Base-by-base conservation (phyloP, 2,888 invertebrate species). In the Dryomyza anilis region DNA sequence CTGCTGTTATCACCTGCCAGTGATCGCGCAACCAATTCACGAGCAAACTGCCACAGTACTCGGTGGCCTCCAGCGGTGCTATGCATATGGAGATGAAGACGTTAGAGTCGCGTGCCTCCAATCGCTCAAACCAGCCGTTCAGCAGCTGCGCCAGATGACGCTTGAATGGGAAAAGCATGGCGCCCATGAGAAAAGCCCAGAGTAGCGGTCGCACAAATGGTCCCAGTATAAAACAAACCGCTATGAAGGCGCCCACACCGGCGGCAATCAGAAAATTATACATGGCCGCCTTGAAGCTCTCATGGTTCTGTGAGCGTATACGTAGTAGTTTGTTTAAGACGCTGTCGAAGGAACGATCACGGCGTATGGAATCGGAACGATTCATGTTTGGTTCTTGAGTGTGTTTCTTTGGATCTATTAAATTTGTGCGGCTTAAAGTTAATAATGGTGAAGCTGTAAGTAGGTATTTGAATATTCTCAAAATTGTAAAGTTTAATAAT, bases 131-230 rank as follows among this genome's bases (percentile, higher is more conserved):
- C 95, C 96, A 96, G 70, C 88, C 86, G 73, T 91, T 89, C 23
- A 95, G 86, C 67, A 88, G 85, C 66, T 89, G 89, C 0, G 95
- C 90, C 50, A 97, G 82, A 63, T 88, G 89, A 67, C 91, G 88
- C 82, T 98, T 98, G 77, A 96, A 91, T 0, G 98, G 98, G 82
- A 96, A 95, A n/a, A 98, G 86, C 43, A 97, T 92, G 0, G 97
- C 96, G n/a, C 99, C 99, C 75, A 96, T 94, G 33, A 99, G 85
- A 64, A 96, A 85, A 0, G 98, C 97, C 98, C 98, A 99, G 72
- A 98, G 87, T 61, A 99, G 83, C 0, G 98, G 97, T 72, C 94
- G 92, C 36, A 98, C 89, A 83, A 97, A 98, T 0, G 96, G 96
- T 74, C 94, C 92, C 30, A 97, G 85, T 71, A 95, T 92, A 69